Evolutionary conservation across 2,888 invertebrate genomes (phyloP).

Genomic region (Drosophila emarginata): DNA sequence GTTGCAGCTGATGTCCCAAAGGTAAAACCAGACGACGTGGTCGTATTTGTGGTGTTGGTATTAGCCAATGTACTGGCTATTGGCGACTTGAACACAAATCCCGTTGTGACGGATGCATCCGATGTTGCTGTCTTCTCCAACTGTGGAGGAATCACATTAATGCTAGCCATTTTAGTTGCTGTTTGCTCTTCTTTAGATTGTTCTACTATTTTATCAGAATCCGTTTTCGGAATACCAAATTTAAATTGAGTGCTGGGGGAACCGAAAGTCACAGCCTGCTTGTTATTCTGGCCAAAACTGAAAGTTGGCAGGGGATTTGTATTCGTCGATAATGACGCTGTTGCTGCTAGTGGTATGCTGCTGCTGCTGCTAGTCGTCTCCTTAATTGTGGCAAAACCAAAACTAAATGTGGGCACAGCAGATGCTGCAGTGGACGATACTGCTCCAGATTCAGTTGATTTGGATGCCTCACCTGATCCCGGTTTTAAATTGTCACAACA

Average conservation of each 20-base stretch:
- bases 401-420: conserved; percentile 74
- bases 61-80: conserved; percentile 1
- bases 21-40: neutral
- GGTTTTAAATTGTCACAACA: conserved; percentile 85
- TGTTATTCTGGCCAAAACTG: conserved; percentile 23
- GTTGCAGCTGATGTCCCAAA: neutral
- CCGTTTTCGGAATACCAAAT: conserved; percentile 9
- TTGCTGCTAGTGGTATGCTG: neutral
- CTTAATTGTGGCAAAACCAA: conserved; percentile 72
- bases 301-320: neutral
- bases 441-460: conserved; percentile 79
- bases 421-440: conserved; percentile 1
- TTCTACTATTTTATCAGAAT: conserved; percentile 26
- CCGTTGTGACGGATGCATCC: conserved; percentile 38
- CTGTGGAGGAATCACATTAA: conserved; percentile 21
- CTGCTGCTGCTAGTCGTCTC: conserved; percentile 7
- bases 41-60: neutral
- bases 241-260: neutral
- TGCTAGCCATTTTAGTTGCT: conserved; percentile 6
- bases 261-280: neutral
- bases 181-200: conserved; percentile 21
- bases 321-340: neutral
- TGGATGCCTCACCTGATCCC: conserved; percentile 62
- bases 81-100: conserved; percentile 27
- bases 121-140: conserved; percentile 30